Base-by-base conservation (phyloP, 2,888 invertebrate species). In the Cyrtodaria siliqua region DNA sequence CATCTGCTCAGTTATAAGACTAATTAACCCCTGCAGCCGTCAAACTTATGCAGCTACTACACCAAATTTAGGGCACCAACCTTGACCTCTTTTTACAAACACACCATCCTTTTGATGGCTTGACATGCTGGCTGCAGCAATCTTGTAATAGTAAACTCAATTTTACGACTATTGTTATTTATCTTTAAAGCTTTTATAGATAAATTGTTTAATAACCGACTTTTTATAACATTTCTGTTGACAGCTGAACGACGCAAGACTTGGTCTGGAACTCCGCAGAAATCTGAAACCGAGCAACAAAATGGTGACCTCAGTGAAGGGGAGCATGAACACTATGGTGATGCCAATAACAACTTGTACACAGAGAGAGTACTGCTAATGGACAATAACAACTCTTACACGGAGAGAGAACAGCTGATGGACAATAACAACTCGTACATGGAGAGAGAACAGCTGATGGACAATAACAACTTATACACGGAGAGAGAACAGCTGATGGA, bases 181-280 rank as follows among this genome's bases (percentile, higher is more conserved):
- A n/a, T n/a, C n/a, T n/a, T n/a, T n/a, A n/a, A n/a, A n/a, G n/a
- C n/a, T n/a, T n/a, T n/a, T n/a, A n/a, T n/a, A n/a, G n/a, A n/a
- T n/a, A n/a, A n/a, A n/a, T n/a, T n/a, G n/a, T n/a, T n/a, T n/a
- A n/a, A n/a, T n/a, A n/a, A n/a, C n/a, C n/a, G n/a, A n/a, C n/a
- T n/a, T n/a, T n/a, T n/a, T n/a, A n/a, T n/a, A n/a, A n/a, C 33
- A 40, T 40, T 29, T 52, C 40, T 26, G 20, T 62, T 85, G 77
- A 38, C 80, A 90, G 90, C 88, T 64, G 86, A 87, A 49, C 75
- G 90, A 73, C 69, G 90, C 47, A 89, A 90, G 67, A 90, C 90
- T 0, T 90, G 90, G 90, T 89, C 90, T 20, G 90, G 90, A n/a
- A 72, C 83, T 12, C 81, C 83, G 4, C 53, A 57, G 16, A 27